A percentile compares a stretch with the other conserved stretches of the same genome.
These are phyloP conservation scores for Alviniconcha strummeri DNA, from an alignment of 2,888 invertebrate genomes.

Conservation along the genomic window DNA sequence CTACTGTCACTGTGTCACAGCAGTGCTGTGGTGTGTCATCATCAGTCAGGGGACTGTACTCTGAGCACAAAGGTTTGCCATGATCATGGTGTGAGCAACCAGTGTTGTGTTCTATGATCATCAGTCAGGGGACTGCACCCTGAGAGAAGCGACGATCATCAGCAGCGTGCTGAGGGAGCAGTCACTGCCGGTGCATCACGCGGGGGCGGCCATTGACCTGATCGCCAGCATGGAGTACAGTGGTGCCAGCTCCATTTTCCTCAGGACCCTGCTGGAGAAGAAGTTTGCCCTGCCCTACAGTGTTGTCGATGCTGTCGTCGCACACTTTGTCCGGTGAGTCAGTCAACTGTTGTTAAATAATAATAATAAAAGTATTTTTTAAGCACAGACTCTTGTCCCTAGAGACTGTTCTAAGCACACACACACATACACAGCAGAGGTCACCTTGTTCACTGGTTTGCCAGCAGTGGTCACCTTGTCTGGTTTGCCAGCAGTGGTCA, in stretches of 20 bases:
- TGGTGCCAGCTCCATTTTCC: conserved; percentile 95
- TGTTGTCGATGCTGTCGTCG: conserved; percentile 94
- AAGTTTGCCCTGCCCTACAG: conserved; percentile 97
- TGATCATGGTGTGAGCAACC: no score
- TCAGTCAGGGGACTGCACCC: conserved; percentile 86
- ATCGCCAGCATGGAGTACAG: conserved; percentile 93
- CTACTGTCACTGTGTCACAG: no score
- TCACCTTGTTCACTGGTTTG: no score
- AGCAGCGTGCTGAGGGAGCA: conserved; percentile 92
- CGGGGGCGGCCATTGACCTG: conserved; percentile 94
- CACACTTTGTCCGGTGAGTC: conserved; percentile 91
- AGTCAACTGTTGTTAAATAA: not conserved
- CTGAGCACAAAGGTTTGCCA: no score
- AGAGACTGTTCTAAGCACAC: not conserved
- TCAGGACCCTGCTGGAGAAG: conserved; percentile 95
- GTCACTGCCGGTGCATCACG: conserved; percentile 95
- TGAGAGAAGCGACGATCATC: conserved; percentile 95
- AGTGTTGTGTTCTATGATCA: no score
- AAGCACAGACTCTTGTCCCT: not conserved
- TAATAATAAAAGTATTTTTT: not conserved
- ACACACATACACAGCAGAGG: not conserved
- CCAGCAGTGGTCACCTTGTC: no score
- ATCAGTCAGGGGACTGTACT: no score
- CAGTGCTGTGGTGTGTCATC: no score
- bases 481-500: no score